Conservation (phyloP, 2,113 vertebrate genomes). For the Verasper variegatus region DNA sequence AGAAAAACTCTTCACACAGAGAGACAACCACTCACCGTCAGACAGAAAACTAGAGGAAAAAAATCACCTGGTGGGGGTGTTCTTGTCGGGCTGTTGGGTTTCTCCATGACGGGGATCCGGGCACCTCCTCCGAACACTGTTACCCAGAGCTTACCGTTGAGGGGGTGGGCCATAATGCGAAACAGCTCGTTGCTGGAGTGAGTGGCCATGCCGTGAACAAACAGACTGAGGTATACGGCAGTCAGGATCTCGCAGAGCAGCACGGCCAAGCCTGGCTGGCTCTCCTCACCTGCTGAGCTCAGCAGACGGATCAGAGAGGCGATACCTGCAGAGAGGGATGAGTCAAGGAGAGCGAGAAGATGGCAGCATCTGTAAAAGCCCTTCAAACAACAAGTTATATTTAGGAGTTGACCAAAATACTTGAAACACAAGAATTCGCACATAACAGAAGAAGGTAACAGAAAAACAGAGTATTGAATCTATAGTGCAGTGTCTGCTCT, state of each 20-base stretch:
- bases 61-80: constrained; percentile 81
- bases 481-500: no score
- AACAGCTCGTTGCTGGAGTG: constrained; percentile 95
- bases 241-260: constrained; percentile 96
- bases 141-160: constrained; percentile 94
- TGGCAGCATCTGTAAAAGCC: background rate
- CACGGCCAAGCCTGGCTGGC: constrained; percentile 89
- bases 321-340: constrained; percentile 81
- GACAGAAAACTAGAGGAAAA: background rate
- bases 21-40: background rate
- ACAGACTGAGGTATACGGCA: constrained; percentile 94
- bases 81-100: constrained; percentile 74
- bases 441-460: no score
- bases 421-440: no score
- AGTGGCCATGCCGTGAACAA: constrained; percentile 95
- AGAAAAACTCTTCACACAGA: constrained; percentile 10
- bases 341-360: background rate
- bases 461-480: no score
- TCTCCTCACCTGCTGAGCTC: constrained; percentile 93
- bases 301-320: constrained; percentile 85
- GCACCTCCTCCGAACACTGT: constrained; percentile 94
- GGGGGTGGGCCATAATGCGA: constrained; percentile 92
- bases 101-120: constrained; percentile 77
- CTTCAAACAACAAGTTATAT: no score
- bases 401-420: no score